Conservation (phyloP, 2,888 invertebrate genomes). For the Parnassius smintheus region DNA sequence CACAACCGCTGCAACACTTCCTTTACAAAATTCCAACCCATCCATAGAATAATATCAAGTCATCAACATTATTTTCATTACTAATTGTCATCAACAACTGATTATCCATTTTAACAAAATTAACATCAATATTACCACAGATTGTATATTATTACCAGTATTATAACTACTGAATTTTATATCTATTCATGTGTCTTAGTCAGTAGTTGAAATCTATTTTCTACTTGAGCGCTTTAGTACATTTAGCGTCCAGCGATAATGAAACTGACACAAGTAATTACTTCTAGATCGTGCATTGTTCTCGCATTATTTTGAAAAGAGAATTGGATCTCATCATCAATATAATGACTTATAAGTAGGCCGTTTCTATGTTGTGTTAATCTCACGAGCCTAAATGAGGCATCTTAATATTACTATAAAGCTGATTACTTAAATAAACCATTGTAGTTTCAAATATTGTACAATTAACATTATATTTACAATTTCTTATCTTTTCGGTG, state of each 20-base stretch:
- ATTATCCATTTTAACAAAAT: neutral
- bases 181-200: neutral
- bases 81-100: conserved; percentile 6
- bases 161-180: neutral
- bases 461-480: conserved; percentile 63
- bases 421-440: conserved; percentile 42
- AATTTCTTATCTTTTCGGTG: conserved; percentile 43
- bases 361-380: conserved; percentile 33
- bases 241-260: conserved; percentile 31
- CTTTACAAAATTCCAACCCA: conserved; percentile 61
- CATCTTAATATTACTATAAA: conserved; percentile 38
- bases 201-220: neutral
- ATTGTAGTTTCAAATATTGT: conserved; percentile 44
- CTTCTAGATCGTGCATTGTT: neutral
- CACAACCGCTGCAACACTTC: conserved; percentile 79
- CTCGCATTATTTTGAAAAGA: neutral
- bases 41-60: conserved; percentile 22
- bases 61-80: conserved; percentile 19
- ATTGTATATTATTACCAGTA: too few relatives aligned
- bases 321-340: neutral
- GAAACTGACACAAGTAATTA: conserved; percentile 28
- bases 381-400: conserved; percentile 38
- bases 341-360: conserved; percentile 25
- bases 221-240: conserved; percentile 19
- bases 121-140: neutral